These are phyloP conservation scores for Hirtodrosophila confusa DNA, from an alignment of 2,888 invertebrate species.

Conservation along the genomic window DNA sequence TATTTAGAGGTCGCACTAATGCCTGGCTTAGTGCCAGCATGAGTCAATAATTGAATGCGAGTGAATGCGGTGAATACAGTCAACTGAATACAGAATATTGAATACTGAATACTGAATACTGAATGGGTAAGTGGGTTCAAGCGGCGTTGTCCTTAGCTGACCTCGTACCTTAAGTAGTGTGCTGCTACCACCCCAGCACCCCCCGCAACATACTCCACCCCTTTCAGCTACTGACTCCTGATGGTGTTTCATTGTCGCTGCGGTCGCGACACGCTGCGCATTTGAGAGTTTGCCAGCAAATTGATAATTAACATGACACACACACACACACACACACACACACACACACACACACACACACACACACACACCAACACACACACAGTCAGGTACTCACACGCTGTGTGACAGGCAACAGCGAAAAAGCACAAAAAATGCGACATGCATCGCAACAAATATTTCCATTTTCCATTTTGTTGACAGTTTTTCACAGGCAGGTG, in stretches of 20 bases:
- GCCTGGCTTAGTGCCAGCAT: slow-evolving; percentile 79
- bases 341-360: slow-evolving; percentile 6
- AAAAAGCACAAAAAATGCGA: slow-evolving; percentile 39
- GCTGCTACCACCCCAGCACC: not conserved
- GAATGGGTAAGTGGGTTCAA: slow-evolving; percentile 60
- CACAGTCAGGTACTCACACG: slow-evolving; percentile 1
- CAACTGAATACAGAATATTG: slow-evolving; percentile 16
- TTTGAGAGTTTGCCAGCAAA: slow-evolving; percentile 56
- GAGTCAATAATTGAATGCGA: slow-evolving; percentile 78
- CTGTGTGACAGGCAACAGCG: slow-evolving; percentile 46
- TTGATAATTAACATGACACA: slow-evolving; percentile 75
- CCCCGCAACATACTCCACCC: not conserved
- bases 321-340: slow-evolving; percentile 31
- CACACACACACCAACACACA: not conserved
- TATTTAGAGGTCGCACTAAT: slow-evolving; percentile 32
- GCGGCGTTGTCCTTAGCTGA: slow-evolving; percentile 54
- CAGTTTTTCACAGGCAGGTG: slow-evolving; percentile 58
- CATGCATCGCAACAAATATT: slow-evolving; percentile 60
- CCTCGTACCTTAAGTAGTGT: slow-evolving; percentile 26
- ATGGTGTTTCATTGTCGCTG: slow-evolving; percentile 80
- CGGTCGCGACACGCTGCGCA: slow-evolving; percentile 79
- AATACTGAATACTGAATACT: slow-evolving; percentile 17
- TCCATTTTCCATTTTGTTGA: slow-evolving; percentile 69
- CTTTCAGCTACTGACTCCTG: slow-evolving; percentile 42
- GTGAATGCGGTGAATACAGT: slow-evolving; percentile 33